phyloP scores from a whole-genome alignment of 2,113 vertebrate genomes.

The Genyomyrus donnyi region DNA sequence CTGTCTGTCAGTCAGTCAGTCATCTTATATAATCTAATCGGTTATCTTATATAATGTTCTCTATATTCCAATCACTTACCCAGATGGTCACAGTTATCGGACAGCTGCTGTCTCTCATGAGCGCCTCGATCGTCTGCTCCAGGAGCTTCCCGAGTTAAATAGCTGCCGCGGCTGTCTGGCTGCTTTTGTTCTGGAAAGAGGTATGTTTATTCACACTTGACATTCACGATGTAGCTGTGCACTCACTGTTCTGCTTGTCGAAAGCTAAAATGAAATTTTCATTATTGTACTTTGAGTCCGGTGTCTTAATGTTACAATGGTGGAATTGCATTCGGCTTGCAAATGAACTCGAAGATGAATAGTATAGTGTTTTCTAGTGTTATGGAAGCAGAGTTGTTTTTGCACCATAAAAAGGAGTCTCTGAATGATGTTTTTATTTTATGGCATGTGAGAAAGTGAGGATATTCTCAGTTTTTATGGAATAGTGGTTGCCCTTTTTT shows the following conservation, averaged over 20 bases:
- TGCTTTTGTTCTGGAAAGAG: conserved; percentile 69
- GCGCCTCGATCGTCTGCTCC: conserved; percentile 61
- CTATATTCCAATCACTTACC: conserved; percentile 34
- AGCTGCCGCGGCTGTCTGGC: conserved; percentile 66
- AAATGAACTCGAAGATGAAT: neutral
- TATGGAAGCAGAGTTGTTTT: neutral
- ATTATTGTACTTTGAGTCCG: neutral
- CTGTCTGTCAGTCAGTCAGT: neutral
- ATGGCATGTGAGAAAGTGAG: neutral
- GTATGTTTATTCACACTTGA: conserved; percentile 44
- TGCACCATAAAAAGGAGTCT: neutral
- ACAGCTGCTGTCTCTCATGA: conserved; percentile 62
- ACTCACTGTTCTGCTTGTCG: neutral
- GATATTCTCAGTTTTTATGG: neutral
- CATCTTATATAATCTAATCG: neutral
- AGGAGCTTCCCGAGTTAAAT: conserved; percentile 43
- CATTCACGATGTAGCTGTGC: neutral
- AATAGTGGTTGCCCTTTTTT: neutral
- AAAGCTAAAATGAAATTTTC: neutral
- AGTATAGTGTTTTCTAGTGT: neutral
- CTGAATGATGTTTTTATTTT: neutral
- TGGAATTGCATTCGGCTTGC: neutral
- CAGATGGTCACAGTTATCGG: conserved; percentile 61
- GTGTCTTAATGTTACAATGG: neutral
- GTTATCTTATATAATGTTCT: neutral